These are phyloP conservation scores for Rachycentron canadum DNA, from an alignment of 2,797 vertebrate genomes.

Conservation along the genomic window DNA sequence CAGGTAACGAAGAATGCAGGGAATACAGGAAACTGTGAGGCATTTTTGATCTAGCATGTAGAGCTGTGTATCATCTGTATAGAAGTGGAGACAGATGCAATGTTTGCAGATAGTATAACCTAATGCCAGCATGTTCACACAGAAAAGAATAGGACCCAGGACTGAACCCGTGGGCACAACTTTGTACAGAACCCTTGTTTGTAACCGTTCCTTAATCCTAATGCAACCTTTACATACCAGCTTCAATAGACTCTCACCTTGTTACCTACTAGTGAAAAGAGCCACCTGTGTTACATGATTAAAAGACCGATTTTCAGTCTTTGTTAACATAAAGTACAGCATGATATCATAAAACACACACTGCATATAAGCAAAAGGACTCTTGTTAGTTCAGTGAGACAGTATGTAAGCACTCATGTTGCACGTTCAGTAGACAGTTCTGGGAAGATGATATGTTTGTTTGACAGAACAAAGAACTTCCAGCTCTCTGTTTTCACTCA, in stretches of 20 bases:
- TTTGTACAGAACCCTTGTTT: neutral
- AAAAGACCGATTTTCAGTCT: neutral
- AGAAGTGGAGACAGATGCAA: constrained; percentile 7
- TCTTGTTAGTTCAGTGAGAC: constrained; percentile 12
- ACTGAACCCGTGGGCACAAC: constrained; percentile 26
- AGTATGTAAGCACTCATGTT: constrained; percentile 15
- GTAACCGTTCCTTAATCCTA: neutral
- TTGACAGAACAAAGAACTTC: constrained; percentile 52
- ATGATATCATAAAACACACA: neutral
- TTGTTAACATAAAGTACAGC: neutral
- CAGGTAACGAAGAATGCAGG: neutral
- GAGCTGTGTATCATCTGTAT: neutral
- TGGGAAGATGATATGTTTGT: constrained; percentile 36
- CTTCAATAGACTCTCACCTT: neutral
- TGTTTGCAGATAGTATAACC: neutral
- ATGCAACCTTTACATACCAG: neutral
- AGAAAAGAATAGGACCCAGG: constrained; percentile 10
- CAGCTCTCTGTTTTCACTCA: constrained; percentile 53
- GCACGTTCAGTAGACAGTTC: constrained; percentile 35
- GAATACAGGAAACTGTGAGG: neutral
- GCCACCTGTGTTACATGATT: neutral
- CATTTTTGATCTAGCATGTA: neutral
- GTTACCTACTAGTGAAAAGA: neutral
- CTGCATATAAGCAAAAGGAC: neutral
- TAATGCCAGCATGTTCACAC: constrained; percentile 1